Evolutionary conservation across 2,797 vertebrate species (phyloP), one percentile per base, ranked within the genome.

Genomic region (Thripadectes ignobilis): DNA sequence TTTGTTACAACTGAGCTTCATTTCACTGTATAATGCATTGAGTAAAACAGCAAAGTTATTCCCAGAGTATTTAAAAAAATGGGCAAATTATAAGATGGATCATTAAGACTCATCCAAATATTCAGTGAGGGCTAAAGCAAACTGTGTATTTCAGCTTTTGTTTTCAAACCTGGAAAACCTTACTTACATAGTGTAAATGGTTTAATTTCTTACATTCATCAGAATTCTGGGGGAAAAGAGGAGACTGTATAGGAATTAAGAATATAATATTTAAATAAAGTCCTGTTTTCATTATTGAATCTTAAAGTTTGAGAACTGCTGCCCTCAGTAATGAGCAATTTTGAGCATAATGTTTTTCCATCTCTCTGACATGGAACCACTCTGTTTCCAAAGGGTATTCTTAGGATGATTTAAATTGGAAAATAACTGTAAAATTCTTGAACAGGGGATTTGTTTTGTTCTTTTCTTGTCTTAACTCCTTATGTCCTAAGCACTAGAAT

Each of bases 251-350:
- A 97, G 97, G 96, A 97, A 96, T 92, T 85, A 96, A 96, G 94
- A 93, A 92, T 92, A 96, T 67, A 92, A 94, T 98, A 97, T 95
- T 97, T 96, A 96, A 98, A 98, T 97, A 97, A 98, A 97, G 92
- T 67, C 8, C 49, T 96, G 83, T 97, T 96, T 97, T 97, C 95
- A 92, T 94, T 97, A 78, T 87, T 57, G 46, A 96, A 88, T 82
- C 93, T 84, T 93, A 92, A 96, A 97, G 83, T 96, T 97, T 96
- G 93, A 97, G 92, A 96, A 81, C 93, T 97, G 85, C 94, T 97
- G 95, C 95, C 97, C 96, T 97, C 92, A 59, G 61, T 88, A 82
- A 84, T 67, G 48, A 92, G 43, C 63, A 68, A 77, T 81, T 87
- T 93, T 32, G 66, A 96, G 81, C 61, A 43, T 63, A 83, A 74